Percentiles rank a stretch among this genome's conserved stretches.
These are phyloP conservation scores for Hydrophis major DNA, from an alignment of 2,797 vertebrate genomes.

Conservation along the genomic window DNA sequence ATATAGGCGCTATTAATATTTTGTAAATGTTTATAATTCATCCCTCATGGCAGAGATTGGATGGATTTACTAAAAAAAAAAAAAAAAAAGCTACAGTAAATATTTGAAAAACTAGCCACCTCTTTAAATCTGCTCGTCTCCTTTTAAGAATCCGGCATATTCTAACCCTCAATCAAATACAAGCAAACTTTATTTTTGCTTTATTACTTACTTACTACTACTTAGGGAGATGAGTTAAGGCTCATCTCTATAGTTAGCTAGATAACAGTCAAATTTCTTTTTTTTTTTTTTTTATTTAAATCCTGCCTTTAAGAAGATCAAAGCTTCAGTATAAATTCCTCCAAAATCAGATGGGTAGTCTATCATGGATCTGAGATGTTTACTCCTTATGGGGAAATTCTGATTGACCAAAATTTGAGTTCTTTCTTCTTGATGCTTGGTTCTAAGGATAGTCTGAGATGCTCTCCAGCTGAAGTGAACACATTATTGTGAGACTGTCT, in stretches of 20 bases:
- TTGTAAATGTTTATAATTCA: background rate
- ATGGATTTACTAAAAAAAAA: background rate
- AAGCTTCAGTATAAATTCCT: background rate
- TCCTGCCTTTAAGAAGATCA: background rate
- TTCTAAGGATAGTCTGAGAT: background rate
- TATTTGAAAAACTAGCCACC: background rate
- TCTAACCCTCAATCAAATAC: background rate
- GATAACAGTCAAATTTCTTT: background rate
- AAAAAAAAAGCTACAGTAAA: background rate
- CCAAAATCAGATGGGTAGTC: background rate
- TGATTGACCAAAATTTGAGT: background rate
- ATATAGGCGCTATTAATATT: background rate
- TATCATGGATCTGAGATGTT: background rate
- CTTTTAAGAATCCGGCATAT: background rate
- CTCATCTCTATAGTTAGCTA: background rate
- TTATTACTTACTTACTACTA: background rate
- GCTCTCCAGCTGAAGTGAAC: background rate
- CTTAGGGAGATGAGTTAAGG: background rate
- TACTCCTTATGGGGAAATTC: background rate
- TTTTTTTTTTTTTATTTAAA: background rate
- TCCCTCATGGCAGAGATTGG: too few species aligned
- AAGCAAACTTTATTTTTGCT: background rate
- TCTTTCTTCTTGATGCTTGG: background rate
- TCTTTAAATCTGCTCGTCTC: background rate
- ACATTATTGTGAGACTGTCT: background rate